A percentile compares a stretch with the other conserved stretches of the same genome.
These are phyloP conservation scores for Masnerella sp. DNA, from an alignment of 2,888 invertebrate genomes.

Conservation along the genomic window DNA sequence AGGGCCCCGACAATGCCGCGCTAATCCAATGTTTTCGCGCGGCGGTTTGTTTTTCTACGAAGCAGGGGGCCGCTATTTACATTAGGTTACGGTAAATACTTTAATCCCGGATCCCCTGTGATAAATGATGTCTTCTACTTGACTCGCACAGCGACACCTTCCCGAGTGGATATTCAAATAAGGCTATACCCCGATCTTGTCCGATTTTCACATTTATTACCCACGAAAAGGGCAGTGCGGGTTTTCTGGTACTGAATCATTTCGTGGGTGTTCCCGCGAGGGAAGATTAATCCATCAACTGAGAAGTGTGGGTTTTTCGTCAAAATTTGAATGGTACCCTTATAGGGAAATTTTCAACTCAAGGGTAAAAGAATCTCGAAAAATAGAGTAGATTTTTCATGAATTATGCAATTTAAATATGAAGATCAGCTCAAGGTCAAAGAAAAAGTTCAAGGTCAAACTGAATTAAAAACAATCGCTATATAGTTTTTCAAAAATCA, in stretches of 20 bases:
- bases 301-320: no score
- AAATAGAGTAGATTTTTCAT: no score
- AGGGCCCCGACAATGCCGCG: slow-evolving; percentile 50
- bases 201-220: slow-evolving; percentile 57
- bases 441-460: no score
- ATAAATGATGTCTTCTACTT: slow-evolving; percentile 60
- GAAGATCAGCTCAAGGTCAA: no score
- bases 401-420: no score
- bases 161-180: slow-evolving; percentile 56
- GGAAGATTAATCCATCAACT: no score
- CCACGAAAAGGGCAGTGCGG: slow-evolving; percentile 24
- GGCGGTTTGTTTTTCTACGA: slow-evolving; percentile 53
- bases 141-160: slow-evolving; percentile 57
- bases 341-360: no score
- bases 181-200: slow-evolving; percentile 51
- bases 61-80: slow-evolving; percentile 50
- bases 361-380: no score
- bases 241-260: not conserved
- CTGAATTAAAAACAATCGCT: no score
- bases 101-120: slow-evolving; percentile 58
- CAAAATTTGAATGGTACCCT: no score
- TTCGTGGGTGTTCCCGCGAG: slow-evolving; percentile 31
- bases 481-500: no score
- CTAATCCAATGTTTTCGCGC: slow-evolving; percentile 58
- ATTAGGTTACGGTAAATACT: slow-evolving; percentile 60